phyloP scores from a whole-genome alignment of 2,113 vertebrate species.

The Rhynchomys soricoides region DNA sequence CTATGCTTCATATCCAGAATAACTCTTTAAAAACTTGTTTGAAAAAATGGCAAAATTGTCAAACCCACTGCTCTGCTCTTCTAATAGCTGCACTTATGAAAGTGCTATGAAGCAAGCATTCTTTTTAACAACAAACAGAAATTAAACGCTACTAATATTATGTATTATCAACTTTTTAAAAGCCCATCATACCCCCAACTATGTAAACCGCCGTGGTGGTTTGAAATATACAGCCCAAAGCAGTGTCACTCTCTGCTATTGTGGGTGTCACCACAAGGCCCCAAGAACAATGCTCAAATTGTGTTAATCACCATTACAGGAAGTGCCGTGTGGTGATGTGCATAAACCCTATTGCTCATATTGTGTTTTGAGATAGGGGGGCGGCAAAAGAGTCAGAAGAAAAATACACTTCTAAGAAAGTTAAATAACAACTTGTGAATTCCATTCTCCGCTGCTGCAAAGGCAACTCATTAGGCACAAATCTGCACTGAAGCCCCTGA shows the following conservation, averaged over 20 bases:
- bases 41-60: conserved; percentile 49
- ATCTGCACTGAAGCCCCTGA: conserved; percentile 72
- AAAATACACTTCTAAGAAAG: conserved; percentile 62
- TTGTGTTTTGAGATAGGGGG: conserved; percentile 38
- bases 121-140: conserved; percentile 51
- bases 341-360: conserved; percentile 59
- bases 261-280: neutral
- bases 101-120: conserved; percentile 9
- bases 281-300: conserved; percentile 17
- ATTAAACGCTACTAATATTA: conserved; percentile 45
- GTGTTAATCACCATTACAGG: conserved; percentile 36
- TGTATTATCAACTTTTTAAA: conserved; percentile 51
- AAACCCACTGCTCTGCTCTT: neutral
- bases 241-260: conserved; percentile 4
- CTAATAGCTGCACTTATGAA: conserved; percentile 46
- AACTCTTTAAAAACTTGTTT: conserved; percentile 53
- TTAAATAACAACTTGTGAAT: conserved; percentile 73
- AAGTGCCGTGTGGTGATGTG: conserved; percentile 44
- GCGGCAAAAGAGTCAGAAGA: conserved; percentile 43
- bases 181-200: neutral
- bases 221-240: conserved; percentile 42
- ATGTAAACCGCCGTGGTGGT: neutral
- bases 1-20: neutral
- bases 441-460: conserved; percentile 68
- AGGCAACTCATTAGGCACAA: conserved; percentile 63